These are phyloP conservation scores for Cranoglanis bouderius DNA, from an alignment of 2,113 vertebrate species.

Conservation along the genomic window DNA sequence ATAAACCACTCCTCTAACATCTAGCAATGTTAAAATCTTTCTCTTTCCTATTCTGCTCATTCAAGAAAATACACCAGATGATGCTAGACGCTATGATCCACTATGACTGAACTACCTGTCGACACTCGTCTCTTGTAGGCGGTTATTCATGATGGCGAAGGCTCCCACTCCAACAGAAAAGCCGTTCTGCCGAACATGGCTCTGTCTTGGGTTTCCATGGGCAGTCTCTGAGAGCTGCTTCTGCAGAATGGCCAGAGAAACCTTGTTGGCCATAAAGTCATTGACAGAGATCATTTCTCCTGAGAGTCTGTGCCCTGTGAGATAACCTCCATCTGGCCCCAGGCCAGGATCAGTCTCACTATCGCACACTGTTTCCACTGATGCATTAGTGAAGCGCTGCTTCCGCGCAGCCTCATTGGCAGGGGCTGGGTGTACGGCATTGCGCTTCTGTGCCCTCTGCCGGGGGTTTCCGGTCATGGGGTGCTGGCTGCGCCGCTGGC, in stretches of 20 bases:
- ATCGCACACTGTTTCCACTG: constrained; percentile 75
- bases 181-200: constrained; percentile 70
- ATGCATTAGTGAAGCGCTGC: constrained; percentile 66
- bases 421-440: constrained; percentile 69
- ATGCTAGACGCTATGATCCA: neutral
- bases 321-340: constrained; percentile 59
- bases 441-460: constrained; percentile 63
- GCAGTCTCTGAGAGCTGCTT: constrained; percentile 79
- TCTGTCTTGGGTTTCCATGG: constrained; percentile 71
- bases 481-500: constrained; percentile 50
- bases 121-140: constrained; percentile 76
- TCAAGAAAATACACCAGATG: neutral
- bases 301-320: constrained; percentile 69
- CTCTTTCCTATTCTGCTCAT: neutral
- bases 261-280: constrained; percentile 76
- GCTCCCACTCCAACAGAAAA: constrained; percentile 76
- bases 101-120: constrained; percentile 66
- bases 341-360: constrained; percentile 72
- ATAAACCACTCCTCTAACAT: neutral
- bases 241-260: constrained; percentile 77
- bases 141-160: constrained; percentile 78
- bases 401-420: constrained; percentile 53
- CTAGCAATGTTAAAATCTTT: neutral
- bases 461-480: constrained; percentile 52
- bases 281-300: constrained; percentile 80